These are phyloP conservation scores for Elysia chlorotica DNA, from an alignment of 1,140 invertebrate species.

Conservation along the genomic window DNA sequence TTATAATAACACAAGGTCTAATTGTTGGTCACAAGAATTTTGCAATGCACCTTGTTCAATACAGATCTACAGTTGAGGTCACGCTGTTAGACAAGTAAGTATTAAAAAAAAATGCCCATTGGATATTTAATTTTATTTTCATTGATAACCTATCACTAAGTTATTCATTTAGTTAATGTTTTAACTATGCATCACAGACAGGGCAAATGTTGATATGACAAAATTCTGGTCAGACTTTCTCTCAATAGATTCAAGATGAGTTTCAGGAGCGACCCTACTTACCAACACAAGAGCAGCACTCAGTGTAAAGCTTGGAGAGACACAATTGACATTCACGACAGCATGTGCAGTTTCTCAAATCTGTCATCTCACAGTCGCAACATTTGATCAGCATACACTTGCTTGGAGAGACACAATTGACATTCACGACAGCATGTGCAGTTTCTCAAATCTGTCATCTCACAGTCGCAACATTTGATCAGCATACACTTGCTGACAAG, in stretches of 20 bases:
- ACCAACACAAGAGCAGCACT: constrained; percentile 96
- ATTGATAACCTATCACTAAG: no score
- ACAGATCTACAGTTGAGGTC: no score
- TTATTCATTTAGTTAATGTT: no score
- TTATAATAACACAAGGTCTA: no score
- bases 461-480: constrained; percentile 93
- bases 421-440: constrained; percentile 93
- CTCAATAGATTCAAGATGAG: background rate
- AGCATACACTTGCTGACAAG: constrained; percentile 95
- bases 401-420: constrained; percentile 86
- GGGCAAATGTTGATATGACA: background rate
- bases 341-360: constrained; percentile 78
- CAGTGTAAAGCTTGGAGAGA: constrained; percentile 83
- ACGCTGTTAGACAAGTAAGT: no score
- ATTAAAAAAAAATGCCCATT: no score
- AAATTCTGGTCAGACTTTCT: background rate
- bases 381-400: constrained; percentile 95
- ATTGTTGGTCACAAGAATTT: no score
- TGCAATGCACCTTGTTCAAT: no score
- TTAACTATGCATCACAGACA: background rate
- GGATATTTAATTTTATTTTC: no score
- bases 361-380: constrained; percentile 86
- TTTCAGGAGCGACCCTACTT: constrained; percentile 10
- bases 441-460: constrained; percentile 70
- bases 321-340: constrained; percentile 92